Percentiles rank a stretch among this genome's conserved stretches.
Evolutionary conservation across 2,888 invertebrate species (phyloP).

Genomic region (Coelopa pilipes): DNA sequence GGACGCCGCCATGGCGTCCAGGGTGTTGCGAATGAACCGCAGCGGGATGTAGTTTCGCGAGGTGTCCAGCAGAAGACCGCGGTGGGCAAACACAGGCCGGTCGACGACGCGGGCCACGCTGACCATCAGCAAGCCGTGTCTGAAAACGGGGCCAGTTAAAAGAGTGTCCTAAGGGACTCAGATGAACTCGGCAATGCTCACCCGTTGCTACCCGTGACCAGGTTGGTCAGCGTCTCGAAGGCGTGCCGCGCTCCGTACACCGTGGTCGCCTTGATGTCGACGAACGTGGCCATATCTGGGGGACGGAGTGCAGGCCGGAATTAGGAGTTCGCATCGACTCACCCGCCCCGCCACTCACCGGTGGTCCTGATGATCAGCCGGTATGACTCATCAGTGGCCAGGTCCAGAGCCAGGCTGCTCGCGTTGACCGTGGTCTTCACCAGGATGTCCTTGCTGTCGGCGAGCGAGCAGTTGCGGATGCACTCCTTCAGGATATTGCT

Average conservation of each 20-base stretch:
- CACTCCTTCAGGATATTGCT: conserved; percentile 73
- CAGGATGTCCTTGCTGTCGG: conserved; percentile 69
- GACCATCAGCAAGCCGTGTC: conserved; percentile 72
- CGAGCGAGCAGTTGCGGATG: conserved; percentile 67
- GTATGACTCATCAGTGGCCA: conserved; percentile 79
- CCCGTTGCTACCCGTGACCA: conserved; percentile 68
- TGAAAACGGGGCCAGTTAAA: conserved; percentile 32
- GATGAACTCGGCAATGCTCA: conserved; percentile 46
- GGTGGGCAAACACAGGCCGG: conserved; percentile 82
- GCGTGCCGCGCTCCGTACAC: conserved; percentile 81
- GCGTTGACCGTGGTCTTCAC: conserved; percentile 71
- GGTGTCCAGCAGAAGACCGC: conserved; percentile 90
- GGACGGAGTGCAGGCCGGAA: not conserved
- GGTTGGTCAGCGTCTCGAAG: conserved; percentile 79
- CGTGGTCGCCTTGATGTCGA: conserved; percentile 71
- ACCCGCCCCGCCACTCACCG: conserved; percentile 63
- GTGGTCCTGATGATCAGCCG: conserved; percentile 71
- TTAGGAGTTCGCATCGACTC: not conserved
- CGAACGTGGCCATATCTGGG: conserved; percentile 68
- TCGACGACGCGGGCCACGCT: conserved; percentile 77
- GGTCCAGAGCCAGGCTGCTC: conserved; percentile 69
- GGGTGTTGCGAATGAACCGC: conserved; percentile 74
- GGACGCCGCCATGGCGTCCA: conserved; percentile 84
- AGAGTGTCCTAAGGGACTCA: conserved; percentile 42
- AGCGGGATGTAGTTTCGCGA: conserved; percentile 88